Percentiles rank a stretch among this genome's conserved stretches.
phyloP scores from a whole-genome alignment of 2,797 vertebrate species.

The Balearica regulorum region DNA sequence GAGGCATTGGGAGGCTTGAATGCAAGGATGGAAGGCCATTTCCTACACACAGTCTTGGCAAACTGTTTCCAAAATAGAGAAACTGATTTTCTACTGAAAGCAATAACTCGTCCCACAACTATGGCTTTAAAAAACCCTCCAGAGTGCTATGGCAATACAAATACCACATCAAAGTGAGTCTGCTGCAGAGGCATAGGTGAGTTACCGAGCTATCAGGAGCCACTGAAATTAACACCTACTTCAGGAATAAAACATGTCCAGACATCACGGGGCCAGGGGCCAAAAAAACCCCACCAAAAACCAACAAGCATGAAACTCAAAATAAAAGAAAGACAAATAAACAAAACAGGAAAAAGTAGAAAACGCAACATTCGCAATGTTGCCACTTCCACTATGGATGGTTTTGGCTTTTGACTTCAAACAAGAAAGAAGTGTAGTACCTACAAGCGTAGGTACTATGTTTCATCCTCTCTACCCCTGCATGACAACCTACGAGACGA shows the following conservation, averaged over 20 bases:
- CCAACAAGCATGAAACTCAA: not conserved
- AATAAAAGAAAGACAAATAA: not conserved
- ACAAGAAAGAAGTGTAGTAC: not conserved
- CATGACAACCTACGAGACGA: not conserved
- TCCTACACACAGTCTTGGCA: not conserved
- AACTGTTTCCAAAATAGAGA: not conserved
- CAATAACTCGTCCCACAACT: not conserved
- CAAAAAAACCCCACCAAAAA: not conserved
- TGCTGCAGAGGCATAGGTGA: not conserved
- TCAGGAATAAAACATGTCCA: not conserved
- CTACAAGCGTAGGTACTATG: not conserved
- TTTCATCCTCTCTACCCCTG: not conserved
- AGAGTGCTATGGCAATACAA: not conserved
- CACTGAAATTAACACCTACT: not conserved
- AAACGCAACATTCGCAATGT: not conserved
- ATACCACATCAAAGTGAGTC: not conserved
- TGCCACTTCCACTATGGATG: not conserved
- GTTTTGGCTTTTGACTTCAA: not conserved
- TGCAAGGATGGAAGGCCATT: not conserved
- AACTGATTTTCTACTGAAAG: not conserved
- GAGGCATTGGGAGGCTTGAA: not conserved
- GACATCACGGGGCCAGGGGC: not conserved
- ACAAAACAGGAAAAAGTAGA: not conserved
- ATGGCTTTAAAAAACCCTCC: not conserved
- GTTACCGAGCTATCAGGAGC: not conserved